These are phyloP conservation scores for Pollenia labialis DNA, from an alignment of 2,888 invertebrate species.

Conservation along the genomic window DNA sequence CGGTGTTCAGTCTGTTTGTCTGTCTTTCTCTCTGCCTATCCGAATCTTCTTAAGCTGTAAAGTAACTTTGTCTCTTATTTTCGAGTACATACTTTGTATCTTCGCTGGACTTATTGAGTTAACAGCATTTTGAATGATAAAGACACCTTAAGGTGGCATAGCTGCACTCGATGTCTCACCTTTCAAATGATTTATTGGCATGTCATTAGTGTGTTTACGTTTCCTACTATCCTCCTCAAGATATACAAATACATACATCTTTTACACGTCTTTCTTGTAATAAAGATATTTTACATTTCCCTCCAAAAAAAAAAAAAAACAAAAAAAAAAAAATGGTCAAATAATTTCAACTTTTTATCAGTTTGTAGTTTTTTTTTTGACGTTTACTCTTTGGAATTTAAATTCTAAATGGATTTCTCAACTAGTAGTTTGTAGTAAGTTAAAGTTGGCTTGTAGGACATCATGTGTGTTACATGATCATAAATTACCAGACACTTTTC, in stretches of 20 bases:
- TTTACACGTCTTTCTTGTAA: constrained; percentile 69
- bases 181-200: constrained; percentile 83
- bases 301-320: not conserved
- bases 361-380: constrained; percentile 23
- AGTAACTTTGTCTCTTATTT: not conserved
- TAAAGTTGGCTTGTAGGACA: constrained; percentile 5
- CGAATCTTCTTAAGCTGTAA: not conserved
- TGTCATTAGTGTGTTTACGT: constrained; percentile 80
- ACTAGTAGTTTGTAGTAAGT: constrained; percentile 76
- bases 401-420: constrained; percentile 78
- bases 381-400: constrained; percentile 22
- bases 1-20: constrained; percentile 15
- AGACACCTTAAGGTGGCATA: constrained; percentile 60
- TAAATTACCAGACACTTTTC: constrained; percentile 57
- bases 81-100: not conserved
- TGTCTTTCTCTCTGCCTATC: not conserved
- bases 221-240: constrained; percentile 47
- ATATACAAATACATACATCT: not conserved
- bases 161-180: constrained; percentile 79
- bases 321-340: constrained; percentile 2
- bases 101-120: constrained; percentile 44
- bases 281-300: constrained; percentile 76
- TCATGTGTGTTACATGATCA: constrained; percentile 14
- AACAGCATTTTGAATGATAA: constrained; percentile 50
- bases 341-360: constrained; percentile 42